Percentiles rank a stretch among this genome's conserved stretches.
These are phyloP conservation scores for Liposcelis brunnea DNA, from an alignment of 2,888 invertebrate genomes.

Conservation along the genomic window DNA sequence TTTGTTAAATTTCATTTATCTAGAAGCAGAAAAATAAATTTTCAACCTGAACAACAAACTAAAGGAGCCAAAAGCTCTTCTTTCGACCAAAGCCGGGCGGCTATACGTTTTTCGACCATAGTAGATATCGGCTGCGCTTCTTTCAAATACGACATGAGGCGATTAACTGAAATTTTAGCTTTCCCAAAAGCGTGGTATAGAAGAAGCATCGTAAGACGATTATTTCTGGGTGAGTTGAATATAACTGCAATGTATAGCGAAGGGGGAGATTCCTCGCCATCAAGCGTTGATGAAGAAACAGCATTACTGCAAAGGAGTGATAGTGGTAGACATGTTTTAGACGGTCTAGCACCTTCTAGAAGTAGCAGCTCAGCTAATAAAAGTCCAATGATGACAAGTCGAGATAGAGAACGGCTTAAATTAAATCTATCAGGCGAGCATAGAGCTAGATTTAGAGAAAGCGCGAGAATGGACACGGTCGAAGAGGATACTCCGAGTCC, in stretches of 20 bases:
- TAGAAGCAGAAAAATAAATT: constrained; percentile 73
- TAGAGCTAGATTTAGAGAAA: constrained; percentile 1
- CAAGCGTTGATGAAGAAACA: constrained; percentile 17
- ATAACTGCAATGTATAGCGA: constrained; percentile 29
- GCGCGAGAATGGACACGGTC: constrained; percentile 26
- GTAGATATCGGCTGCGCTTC: constrained; percentile 90
- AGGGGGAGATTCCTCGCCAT: constrained; percentile 24
- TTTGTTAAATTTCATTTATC: constrained; percentile 93
- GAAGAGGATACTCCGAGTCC: constrained; percentile 35
- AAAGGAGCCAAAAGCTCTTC: constrained; percentile 25
- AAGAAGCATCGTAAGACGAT: constrained; percentile 73
- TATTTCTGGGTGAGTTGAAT: constrained; percentile 87
- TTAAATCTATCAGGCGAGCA: constrained; percentile 34
- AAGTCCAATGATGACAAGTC: constrained; percentile 17
- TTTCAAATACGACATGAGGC: constrained; percentile 97
- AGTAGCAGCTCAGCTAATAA: constrained; percentile 13
- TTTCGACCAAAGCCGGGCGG: constrained; percentile 60
- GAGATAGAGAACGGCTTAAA: constrained; percentile 34
- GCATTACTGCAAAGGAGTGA: constrained; percentile 4
- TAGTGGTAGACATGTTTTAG: constrained; percentile 10
- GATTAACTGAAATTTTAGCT: constrained; percentile 88
- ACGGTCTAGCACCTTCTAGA: constrained; percentile 12
- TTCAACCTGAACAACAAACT: constrained; percentile 31
- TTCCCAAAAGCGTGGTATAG: constrained; percentile 99
- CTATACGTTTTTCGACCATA: constrained; percentile 86